These are phyloP conservation scores for Drosophila takahashii DNA, from an alignment of 1,140 invertebrate species.

Conservation along the genomic window DNA sequence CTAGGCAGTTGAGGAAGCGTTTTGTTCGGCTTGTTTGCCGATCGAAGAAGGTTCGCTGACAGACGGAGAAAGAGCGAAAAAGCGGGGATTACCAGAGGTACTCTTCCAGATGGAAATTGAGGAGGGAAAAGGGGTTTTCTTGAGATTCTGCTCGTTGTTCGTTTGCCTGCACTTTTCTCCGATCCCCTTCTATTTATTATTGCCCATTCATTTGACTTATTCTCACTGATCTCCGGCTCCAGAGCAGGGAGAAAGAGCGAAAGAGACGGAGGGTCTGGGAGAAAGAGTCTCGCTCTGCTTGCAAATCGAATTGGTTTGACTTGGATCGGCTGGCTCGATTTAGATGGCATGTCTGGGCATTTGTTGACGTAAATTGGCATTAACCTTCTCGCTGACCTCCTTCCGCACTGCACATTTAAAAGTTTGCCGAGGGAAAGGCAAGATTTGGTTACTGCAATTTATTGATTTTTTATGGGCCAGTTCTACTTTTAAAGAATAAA, in stretches of 20 bases:
- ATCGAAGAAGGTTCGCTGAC: slow-evolving; percentile 66
- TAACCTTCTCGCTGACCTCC: slow-evolving; percentile 71
- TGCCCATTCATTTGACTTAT: slow-evolving; percentile 75
- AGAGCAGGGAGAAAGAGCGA: background rate
- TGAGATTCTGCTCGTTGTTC: slow-evolving; percentile 36
- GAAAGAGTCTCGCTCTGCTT: slow-evolving; percentile 23
- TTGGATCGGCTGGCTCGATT: slow-evolving; percentile 46
- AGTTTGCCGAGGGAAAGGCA: slow-evolving; percentile 31
- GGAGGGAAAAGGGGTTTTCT: slow-evolving; percentile 11
- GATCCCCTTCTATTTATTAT: slow-evolving; percentile 70
- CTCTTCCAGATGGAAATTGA: background rate
- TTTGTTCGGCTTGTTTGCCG: slow-evolving; percentile 79
- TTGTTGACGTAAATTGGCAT: slow-evolving; percentile 78
- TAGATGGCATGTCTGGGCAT: slow-evolving; percentile 55
- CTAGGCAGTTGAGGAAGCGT: slow-evolving; percentile 78
- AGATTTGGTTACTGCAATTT: slow-evolving; percentile 39
- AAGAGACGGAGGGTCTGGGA: background rate
- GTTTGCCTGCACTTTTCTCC: slow-evolving; percentile 33
- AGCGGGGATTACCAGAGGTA: background rate
- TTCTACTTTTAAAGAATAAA: slow-evolving; percentile 27
- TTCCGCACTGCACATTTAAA: slow-evolving; percentile 46
- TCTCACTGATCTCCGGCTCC: slow-evolving; percentile 53
- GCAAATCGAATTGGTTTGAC: slow-evolving; percentile 37
- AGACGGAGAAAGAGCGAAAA: slow-evolving; percentile 12
- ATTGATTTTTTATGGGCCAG: slow-evolving; percentile 26